Base-by-base conservation (phyloP, 2,888 invertebrate species). In the Drosophila putrida region DNA sequence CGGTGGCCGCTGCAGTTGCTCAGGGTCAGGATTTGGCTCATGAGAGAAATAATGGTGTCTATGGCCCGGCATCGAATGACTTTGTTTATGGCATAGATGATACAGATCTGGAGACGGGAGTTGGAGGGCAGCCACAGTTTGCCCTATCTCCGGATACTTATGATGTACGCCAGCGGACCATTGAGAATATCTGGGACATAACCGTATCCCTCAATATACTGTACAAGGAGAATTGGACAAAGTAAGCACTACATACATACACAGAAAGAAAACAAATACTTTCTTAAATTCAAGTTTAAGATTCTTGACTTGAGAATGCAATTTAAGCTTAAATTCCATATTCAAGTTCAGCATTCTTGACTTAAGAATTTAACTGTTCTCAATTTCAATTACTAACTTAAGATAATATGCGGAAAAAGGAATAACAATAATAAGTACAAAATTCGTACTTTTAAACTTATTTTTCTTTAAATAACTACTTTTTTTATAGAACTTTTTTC, bases 121-220 rank as follows among this genome's bases (percentile, higher is more conserved):
- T 61, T 36, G 68, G 61, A 4, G 68, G 64, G 9, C 79, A 74
- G 69, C 89, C 91, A 44, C 90, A 90, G 75, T 88, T 87, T 72
- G 89, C 91, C 63, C 82, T 92, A 78, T 90, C 91, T 71, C 90
- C 91, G 78, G 92, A 92, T 82, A 92, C 92, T 57, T 90, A 94
- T 78, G 95, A 95, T 79, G 95, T 95, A 28, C 93, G 95, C 47
- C 94, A 94, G 47, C 94, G 94, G 88, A 96, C 97, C 11, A 97
- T 97, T 50, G 96, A 97, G 93, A 97, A 96, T 92, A 96, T 98
- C 90, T 98, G 98, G 98, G 96, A 97, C 91, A 96, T 97, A 74
- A 98, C 98, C 4, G 96, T 96, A 77, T 96, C 95, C 69, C 93
- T 97, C 80, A 98, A 98, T 93, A 96, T 98, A 90, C 94, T 98